Evolutionary conservation across 2,888 invertebrate species (phyloP), one percentile per base, ranked within the genome.

Genomic region (Yponomeuta cagnagella): DNA sequence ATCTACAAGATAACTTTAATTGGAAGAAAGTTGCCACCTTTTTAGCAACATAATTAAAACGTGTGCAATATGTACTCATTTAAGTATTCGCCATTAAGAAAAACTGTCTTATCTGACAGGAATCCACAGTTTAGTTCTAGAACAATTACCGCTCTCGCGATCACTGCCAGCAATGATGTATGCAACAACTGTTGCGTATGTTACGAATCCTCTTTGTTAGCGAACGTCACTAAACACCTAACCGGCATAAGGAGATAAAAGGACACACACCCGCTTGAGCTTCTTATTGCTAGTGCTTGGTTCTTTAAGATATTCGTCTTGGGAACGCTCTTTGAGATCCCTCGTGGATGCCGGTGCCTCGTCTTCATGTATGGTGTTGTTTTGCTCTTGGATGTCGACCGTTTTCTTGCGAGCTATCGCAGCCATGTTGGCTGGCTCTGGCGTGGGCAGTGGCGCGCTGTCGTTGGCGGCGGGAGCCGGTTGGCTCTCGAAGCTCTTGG

Each of bases 221-320:
- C 43, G 43, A 43, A 8, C 33, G 33, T 43, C 43, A 8, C 43
- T 43, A 33, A 33, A 43, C 43, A 43, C 43, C 5, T 43, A 43
- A 43, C 1, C 8, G 6, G 43, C 43, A 43, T 43, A 43, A 43
- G 2, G 52, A 58, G 52, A 9, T 1, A 15, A 70, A 65, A 33
- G 37, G 69, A 83, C 85, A 83, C 85, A 76, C 79, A 91, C 90
- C 90, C 91, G 80, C 79, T 91, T 91, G 6, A 89, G 78, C 74
- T 77, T 84, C 74, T 83, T 87, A 80, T 85, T 90, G 74, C 75
- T 75, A 71, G 74, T 76, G 66, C 79, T 78, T 70, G 76, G 75
- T 75, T 78, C 77, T 52, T 76, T 31, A 33, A 58, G 30, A 33
- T 31, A 63, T 15, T 63, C 33, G 2, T 66, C 33, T 10, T n/a